Percentiles rank a stretch among this genome's conserved stretches.
Evolutionary conservation across 2,888 invertebrate genomes (phyloP).

Genomic region (Xestia ashworthii): DNA sequence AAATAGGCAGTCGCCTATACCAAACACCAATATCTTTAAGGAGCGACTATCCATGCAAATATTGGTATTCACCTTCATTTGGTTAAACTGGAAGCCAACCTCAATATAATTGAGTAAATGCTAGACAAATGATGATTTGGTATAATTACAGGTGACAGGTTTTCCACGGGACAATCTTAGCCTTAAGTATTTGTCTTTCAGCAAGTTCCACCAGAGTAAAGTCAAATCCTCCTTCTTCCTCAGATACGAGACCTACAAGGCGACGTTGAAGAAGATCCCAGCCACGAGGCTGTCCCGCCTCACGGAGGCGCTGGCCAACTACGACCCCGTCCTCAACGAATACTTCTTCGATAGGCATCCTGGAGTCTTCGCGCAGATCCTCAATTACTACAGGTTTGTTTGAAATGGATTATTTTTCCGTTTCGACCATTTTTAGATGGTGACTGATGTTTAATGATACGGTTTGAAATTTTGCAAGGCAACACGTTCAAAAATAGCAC

Average conservation of each 20-base stretch:
- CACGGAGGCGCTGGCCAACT: conserved; percentile 99
- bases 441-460: background rate
- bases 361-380: conserved; percentile 98
- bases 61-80: background rate
- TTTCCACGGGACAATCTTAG: too few relatives aligned
- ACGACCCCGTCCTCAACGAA: conserved; percentile 99
- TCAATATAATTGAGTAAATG: background rate
- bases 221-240: background rate
- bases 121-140: background rate
- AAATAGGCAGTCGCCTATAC: background rate
- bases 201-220: too few relatives aligned
- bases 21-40: too few relatives aligned
- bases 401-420: background rate
- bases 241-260: conserved; percentile 97
- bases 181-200: too few relatives aligned
- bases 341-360: conserved; percentile 99
- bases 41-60: background rate
- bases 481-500: background rate
- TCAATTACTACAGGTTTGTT: conserved; percentile 97
- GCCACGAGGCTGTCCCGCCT: conserved; percentile 98
- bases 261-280: conserved; percentile 99
- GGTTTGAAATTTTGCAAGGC: background rate
- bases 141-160: background rate
- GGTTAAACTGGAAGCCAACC: background rate
- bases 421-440: background rate